Conservation (phyloP, 2,113 vertebrate species). For the Salvelinus fontinalis region DNA sequence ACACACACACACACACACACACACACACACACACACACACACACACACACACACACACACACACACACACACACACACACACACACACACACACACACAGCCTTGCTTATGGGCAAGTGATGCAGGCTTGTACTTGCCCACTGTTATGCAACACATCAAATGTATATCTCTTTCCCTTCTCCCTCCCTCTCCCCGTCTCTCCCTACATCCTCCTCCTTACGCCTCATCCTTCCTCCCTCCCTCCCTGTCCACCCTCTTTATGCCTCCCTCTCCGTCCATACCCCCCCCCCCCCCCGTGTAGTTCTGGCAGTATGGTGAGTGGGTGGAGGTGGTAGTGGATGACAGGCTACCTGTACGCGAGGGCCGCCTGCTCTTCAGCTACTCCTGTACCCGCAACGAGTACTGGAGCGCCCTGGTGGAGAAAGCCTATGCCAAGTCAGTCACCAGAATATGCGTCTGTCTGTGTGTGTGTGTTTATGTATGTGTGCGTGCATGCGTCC, state of each 20-base stretch:
- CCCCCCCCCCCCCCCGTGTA: constrained; percentile 39
- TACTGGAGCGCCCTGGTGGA: constrained; percentile 84
- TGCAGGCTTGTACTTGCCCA: constrained; percentile 9
- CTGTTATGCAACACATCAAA: background rate
- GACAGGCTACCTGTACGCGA: constrained; percentile 76
- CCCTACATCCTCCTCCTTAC: no score
- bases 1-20: no score
- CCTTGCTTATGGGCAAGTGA: background rate
- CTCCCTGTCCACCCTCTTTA: constrained; percentile 21
- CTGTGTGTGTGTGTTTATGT: background rate
- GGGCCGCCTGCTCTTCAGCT: constrained; percentile 78
- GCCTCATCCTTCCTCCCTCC: background rate
- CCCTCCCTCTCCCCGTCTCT: no score
- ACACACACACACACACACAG: background rate
- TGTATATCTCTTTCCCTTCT: no score
- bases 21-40: no score
- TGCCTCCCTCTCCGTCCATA: constrained; percentile 7
- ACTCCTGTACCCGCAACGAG: constrained; percentile 75
- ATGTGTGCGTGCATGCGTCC: background rate
- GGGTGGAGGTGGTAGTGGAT: constrained; percentile 83
- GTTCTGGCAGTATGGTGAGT: constrained; percentile 86
- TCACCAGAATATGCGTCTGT: no score
- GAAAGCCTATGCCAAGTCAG: constrained; percentile 83
- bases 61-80: no score
- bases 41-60: no score